Percentiles rank a stretch among this genome's conserved stretches.
Evolutionary conservation across 2,797 vertebrate species (phyloP).

Genomic region (Xenops minutus): DNA sequence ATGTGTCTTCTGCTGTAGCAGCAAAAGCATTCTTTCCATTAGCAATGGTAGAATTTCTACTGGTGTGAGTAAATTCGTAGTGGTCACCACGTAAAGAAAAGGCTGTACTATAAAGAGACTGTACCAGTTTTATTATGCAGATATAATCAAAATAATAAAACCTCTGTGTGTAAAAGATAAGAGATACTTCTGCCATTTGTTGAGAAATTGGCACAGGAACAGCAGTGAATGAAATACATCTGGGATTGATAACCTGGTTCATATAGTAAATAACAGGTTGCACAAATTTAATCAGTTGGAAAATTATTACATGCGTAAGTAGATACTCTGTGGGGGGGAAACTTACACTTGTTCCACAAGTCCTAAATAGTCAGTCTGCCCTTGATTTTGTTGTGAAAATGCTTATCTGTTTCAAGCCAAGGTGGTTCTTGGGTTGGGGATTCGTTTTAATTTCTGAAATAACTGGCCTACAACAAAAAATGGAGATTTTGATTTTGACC

Average conservation of each 20-base stretch:
- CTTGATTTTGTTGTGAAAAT: background rate
- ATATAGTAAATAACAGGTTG: slow-evolving; percentile 39
- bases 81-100: background rate
- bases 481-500: background rate
- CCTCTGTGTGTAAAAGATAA: slow-evolving; percentile 9
- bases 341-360: background rate
- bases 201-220: slow-evolving; percentile 20
- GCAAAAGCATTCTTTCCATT: background rate
- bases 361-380: background rate
- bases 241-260: slow-evolving; percentile 39
- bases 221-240: slow-evolving; percentile 5
- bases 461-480: background rate
- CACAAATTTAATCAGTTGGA: slow-evolving; percentile 27
- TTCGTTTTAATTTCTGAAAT: background rate
- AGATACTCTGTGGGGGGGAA: background rate
- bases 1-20: background rate
- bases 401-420: background rate
- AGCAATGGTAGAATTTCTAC: background rate
- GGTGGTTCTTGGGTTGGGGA: background rate
- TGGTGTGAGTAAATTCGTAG: background rate
- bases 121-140: background rate
- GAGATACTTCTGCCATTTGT: background rate
- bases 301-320: background rate
- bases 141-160: slow-evolving; percentile 30
- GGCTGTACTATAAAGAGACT: background rate